Conservation (phyloP, 2,797 vertebrate species). For the Thunnus albacares region DNA sequence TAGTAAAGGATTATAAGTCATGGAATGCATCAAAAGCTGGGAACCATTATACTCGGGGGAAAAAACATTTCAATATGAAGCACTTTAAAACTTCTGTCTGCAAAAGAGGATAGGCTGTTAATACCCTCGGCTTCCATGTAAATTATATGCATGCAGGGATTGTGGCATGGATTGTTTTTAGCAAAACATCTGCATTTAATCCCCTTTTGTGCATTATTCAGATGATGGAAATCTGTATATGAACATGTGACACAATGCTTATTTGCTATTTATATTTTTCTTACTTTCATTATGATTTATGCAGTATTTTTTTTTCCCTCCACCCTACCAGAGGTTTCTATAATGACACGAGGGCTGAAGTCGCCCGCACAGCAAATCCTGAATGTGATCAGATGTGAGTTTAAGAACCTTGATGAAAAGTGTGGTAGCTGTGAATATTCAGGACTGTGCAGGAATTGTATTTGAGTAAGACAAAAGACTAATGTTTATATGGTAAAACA, state of each 20-base stretch:
- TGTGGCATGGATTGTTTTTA: slow-evolving; percentile 59
- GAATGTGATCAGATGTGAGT: slow-evolving; percentile 27
- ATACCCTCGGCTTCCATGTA: slow-evolving; percentile 63
- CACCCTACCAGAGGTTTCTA: slow-evolving; percentile 2
- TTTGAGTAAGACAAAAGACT: slow-evolving; percentile 30
- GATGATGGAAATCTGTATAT: slow-evolving; percentile 47
- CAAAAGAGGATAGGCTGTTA: slow-evolving; percentile 63
- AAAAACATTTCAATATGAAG: slow-evolving; percentile 50
- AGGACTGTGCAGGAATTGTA: slow-evolving; percentile 7
- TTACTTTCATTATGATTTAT: slow-evolving; percentile 42
- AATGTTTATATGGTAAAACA: slow-evolving; percentile 44
- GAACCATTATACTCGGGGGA: slow-evolving; percentile 27
- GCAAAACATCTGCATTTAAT: slow-evolving; percentile 75
- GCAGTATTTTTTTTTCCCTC: slow-evolving; percentile 17
- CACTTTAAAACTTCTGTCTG: slow-evolving; percentile 45
- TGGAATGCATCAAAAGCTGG: slow-evolving; percentile 22
- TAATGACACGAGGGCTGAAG: background rate
- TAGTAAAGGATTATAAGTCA: slow-evolving; percentile 41
- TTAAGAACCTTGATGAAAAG: slow-evolving; percentile 23
- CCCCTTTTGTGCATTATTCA: slow-evolving; percentile 55
- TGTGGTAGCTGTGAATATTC: no score
- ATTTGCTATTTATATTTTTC: slow-evolving; percentile 36
- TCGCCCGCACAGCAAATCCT: slow-evolving; percentile 14
- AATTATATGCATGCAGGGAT: slow-evolving; percentile 61
- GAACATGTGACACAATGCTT: slow-evolving; percentile 25